These are phyloP conservation scores for Carduelis carduelis DNA, from an alignment of 2,797 vertebrate genomes.

Conservation along the genomic window DNA sequence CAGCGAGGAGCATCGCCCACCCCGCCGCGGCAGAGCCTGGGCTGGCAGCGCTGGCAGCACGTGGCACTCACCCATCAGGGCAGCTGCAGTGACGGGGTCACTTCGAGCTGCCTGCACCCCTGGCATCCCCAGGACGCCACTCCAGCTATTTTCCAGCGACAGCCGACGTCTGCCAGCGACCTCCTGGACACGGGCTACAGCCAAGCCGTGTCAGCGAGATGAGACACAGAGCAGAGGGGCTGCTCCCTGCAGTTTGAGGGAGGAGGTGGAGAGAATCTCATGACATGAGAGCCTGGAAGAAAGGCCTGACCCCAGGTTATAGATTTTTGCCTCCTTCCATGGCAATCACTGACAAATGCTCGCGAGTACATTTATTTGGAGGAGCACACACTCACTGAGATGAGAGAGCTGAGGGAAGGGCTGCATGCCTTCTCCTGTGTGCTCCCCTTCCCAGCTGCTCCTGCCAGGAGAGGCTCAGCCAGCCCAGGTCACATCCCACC, in stretches of 20 bases:
- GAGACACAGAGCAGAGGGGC: accelerated
- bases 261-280: not conserved
- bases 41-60: not conserved
- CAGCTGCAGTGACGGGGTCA: not conserved
- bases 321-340: not conserved
- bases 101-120: accelerated
- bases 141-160: not conserved
- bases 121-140: not conserved
- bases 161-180: not conserved
- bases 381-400: not conserved
- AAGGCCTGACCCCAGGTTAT: not conserved
- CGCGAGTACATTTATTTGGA: not conserved
- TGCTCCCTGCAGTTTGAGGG: not conserved
- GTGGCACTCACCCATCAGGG: not conserved
- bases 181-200: not conserved
- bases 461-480: not conserved
- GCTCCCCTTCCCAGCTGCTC: not conserved
- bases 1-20: not conserved
- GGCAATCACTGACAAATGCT: not conserved
- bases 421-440: accelerated
- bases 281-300: not conserved
- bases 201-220: not conserved
- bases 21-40: accelerated
- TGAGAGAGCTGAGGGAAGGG: not conserved
- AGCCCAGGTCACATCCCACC: not conserved